phyloP scores from a whole-genome alignment of 1,140 invertebrate species.

The Cotesia glomerata region DNA sequence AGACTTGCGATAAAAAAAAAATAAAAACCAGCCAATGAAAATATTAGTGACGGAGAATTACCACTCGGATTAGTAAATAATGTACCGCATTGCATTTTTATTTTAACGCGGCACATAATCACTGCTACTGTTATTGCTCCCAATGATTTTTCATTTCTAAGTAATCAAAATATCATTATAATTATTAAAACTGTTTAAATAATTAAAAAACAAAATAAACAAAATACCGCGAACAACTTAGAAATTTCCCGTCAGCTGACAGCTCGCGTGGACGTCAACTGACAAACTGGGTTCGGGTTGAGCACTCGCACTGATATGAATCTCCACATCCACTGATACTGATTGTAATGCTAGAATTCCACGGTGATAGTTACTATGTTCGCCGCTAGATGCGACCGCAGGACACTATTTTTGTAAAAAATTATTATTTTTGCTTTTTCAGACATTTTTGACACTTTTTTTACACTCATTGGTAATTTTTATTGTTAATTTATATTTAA shows the following conservation, averaged over 20 bases:
- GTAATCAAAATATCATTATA: no score
- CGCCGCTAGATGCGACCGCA: background rate
- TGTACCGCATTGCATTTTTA: constrained; percentile 59
- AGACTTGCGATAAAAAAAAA: constrained; percentile 11
- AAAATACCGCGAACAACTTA: constrained; percentile 52
- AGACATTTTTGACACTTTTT: no score
- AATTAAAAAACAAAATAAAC: constrained; percentile 39
- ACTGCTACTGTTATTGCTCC: constrained; percentile 39
- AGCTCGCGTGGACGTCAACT: background rate
- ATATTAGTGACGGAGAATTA: background rate
- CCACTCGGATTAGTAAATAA: constrained; percentile 5
- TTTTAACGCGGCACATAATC: constrained; percentile 55
- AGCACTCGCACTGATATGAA: no score
- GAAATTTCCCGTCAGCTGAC: constrained; percentile 32
- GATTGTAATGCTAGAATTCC: no score
- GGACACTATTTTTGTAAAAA: no score
- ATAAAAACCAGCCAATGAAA: constrained; percentile 16
- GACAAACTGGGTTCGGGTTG: background rate
- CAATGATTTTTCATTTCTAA: no score
- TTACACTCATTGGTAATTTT: no score
- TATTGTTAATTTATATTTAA: no score
- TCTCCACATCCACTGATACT: no score
- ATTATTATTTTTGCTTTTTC: no score
- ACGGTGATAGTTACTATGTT: no score
- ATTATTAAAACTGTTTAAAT: no score